Conservation (phyloP, 2,888 invertebrate genomes). For the Brachypalpus laphriformis region DNA sequence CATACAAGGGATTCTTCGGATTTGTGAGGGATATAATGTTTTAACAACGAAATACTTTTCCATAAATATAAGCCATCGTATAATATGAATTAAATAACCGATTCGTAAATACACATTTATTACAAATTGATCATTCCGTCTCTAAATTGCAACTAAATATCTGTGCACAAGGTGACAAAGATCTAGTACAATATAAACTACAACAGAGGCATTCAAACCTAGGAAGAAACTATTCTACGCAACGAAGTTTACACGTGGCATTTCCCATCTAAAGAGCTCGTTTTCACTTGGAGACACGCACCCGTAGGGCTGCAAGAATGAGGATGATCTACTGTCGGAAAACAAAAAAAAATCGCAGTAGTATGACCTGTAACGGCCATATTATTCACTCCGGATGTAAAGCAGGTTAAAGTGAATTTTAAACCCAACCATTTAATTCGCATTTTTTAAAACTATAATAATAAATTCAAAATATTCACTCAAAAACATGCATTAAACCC, state of each 20-base stretch:
- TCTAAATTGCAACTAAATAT: conserved; percentile 62
- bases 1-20: conserved; percentile 14
- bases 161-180: background rate
- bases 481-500: too few species aligned
- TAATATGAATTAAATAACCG: conserved; percentile 35
- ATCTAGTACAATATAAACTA: conserved; percentile 44
- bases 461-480: too few species aligned
- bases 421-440: too few species aligned
- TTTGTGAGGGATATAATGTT: background rate
- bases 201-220: conserved; percentile 20
- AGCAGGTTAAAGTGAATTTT: too few species aligned
- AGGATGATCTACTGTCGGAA: too few species aligned
- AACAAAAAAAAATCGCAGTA: too few species aligned
- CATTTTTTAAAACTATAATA: too few species aligned
- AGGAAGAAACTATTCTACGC: background rate
- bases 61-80: background rate
- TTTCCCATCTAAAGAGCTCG: background rate
- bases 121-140: conserved; percentile 50
- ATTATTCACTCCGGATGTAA: too few species aligned
- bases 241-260: background rate
- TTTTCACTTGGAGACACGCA: too few species aligned
- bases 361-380: too few species aligned
- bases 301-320: too few species aligned
- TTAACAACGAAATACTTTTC: conserved; percentile 5
- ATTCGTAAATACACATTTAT: conserved; percentile 44